Conservation (phyloP, 2,888 invertebrate genomes). For the Scaptomyza caliginosa region DNA sequence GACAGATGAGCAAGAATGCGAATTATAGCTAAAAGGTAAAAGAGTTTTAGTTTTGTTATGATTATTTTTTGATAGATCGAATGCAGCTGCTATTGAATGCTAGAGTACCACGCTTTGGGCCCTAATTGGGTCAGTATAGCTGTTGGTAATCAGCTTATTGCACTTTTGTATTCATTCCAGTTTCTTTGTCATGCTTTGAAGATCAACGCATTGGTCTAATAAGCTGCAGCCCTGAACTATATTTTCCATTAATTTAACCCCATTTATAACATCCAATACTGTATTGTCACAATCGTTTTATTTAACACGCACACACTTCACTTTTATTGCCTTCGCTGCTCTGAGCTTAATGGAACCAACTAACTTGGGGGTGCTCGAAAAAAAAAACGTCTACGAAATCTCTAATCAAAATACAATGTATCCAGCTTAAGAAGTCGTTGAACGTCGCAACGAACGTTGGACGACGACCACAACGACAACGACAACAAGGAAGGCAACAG, state of each 20-base stretch:
- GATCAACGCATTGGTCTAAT: conserved; percentile 46
- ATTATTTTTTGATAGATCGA: neutral
- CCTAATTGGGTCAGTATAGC: conserved; percentile 27
- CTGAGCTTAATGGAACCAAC: conserved; percentile 33
- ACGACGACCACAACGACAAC: neutral
- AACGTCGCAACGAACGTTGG: conserved; percentile 34
- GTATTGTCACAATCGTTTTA: conserved; percentile 24
- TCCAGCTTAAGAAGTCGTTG: conserved; percentile 62
- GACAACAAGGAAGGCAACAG: conserved; percentile 24
- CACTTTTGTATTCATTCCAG: conserved; percentile 41
- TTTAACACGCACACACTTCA: conserved; percentile 27
- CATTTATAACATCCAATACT: conserved; percentile 24
- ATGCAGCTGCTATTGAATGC: conserved; percentile 3
- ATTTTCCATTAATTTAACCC: conserved; percentile 44
- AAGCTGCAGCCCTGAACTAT: conserved; percentile 60
- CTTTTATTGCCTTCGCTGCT: conserved; percentile 30
- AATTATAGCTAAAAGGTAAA: conserved; percentile 13
- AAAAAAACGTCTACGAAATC: conserved; percentile 42
- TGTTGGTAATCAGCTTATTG: conserved; percentile 54
- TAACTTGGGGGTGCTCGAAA: conserved; percentile 36
- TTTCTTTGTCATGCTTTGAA: conserved; percentile 42
- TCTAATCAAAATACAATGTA: conserved; percentile 62
- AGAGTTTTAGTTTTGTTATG: too few species aligned
- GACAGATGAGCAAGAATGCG: neutral
- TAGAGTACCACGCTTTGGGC: neutral